Evolutionary conservation across 2,888 invertebrate species (phyloP), one percentile per base, ranked within the genome.

Genomic region (Argynnis bischoffii): DNA sequence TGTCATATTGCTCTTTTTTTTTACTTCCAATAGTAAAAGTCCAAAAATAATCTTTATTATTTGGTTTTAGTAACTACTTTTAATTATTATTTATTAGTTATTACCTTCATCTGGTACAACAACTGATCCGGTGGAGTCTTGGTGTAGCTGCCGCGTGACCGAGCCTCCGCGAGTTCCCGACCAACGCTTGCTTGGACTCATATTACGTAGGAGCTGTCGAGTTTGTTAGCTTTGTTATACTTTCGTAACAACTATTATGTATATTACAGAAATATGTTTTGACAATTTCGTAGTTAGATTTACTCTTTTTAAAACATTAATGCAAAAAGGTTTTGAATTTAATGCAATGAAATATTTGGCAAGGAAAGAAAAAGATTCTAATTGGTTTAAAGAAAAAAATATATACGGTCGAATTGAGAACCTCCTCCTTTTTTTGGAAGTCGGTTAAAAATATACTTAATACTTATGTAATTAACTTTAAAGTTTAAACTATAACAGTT

Each of bases 121-220:
- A 41, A 95, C 94, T 61, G 94, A 95, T n/a, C 94, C 95, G 2
- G 93, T 94, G 8, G 94, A 94, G 80, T 95, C 95, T 80, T 94
- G 94, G 66, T 85, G 89, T 55, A 90, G 76, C 21, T 76, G 81
- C 26, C 82, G 81, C 47, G 82, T 77, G 73, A 77, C 78, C 1
- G 87, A 83, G 1, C 73, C 74, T 0, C 81, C 78, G 6, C 85
- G 84, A 2, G 76, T 71, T 67, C 79, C 80, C 55, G 89, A 81
- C 87, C 88, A 88, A 59, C 81, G 87, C 77, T 86, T 94, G 69
- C 86, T 85, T 2, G 94, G 90, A 75, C 93, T 94, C 65, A 87
- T 89, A 70, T 93, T 94, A 75, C 94, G 93, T 81, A 96, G 94
- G 74, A 96, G 83, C 95, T 96, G 79, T 50, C 80, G 68, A 75